These are phyloP conservation scores for Aporrectodea caliginosa DNA, from an alignment of 1,140 invertebrate species.

Conservation along the genomic window DNA sequence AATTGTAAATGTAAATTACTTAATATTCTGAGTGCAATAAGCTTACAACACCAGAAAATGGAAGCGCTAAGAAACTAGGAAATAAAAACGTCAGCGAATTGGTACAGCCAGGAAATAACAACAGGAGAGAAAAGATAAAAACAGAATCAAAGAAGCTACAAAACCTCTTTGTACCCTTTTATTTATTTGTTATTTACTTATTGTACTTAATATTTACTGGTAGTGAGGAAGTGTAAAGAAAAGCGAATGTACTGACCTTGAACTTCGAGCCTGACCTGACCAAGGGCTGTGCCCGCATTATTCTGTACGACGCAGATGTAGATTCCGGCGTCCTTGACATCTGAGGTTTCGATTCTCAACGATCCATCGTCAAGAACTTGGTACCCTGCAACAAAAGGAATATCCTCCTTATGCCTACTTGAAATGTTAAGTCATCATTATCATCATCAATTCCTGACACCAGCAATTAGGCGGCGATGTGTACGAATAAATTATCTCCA, in stretches of 20 bases:
- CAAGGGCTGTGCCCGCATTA: conserved; percentile 47
- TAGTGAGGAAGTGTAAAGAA: not conserved
- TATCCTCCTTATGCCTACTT: not conserved
- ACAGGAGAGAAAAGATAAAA: not conserved
- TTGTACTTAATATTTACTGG: not conserved
- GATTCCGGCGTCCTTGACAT: conserved; percentile 41
- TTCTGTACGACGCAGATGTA: conserved; percentile 54
- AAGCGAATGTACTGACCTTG: conserved; percentile 39
- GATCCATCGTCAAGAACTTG: conserved; percentile 44
- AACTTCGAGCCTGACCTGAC: conserved; percentile 45
- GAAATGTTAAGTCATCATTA: not conserved
- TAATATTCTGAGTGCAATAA: too few relatives aligned
- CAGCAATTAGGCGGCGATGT: not conserved
- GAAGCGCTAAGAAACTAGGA: too few relatives aligned
- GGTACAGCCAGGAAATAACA: not conserved
- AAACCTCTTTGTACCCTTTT: not conserved
- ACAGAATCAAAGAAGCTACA: not conserved
- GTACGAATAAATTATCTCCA: not conserved
- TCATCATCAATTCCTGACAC: not conserved
- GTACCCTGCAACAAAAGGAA: conserved; percentile 35
- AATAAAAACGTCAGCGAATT: too few relatives aligned
- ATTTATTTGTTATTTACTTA: too few relatives aligned
- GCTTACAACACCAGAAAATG: too few relatives aligned
- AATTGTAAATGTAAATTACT: not conserved
- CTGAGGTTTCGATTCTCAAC: conserved; percentile 37